Evolutionary conservation across 2,797 vertebrate genomes (phyloP).

Genomic region (Taeniopygia guttata): DNA sequence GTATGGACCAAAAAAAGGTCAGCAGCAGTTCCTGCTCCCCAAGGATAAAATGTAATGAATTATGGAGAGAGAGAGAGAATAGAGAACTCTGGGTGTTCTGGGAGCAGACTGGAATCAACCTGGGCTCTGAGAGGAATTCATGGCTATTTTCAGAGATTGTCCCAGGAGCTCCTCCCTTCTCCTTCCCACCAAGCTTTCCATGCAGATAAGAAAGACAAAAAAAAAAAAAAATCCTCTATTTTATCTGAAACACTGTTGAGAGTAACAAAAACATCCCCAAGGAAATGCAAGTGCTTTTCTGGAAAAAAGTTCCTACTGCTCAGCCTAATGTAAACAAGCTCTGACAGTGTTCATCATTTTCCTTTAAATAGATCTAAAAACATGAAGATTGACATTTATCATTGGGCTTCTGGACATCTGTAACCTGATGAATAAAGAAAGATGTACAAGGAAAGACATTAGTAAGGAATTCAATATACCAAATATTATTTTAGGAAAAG

Average conservation of each 20-base stretch:
- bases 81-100: background rate
- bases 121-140: background rate
- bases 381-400: background rate
- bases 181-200: background rate
- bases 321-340: background rate
- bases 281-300: background rate
- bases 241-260: background rate
- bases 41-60: background rate
- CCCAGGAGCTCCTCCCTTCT: background rate
- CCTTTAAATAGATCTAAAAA: constrained; percentile 19
- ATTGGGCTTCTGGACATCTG: background rate
- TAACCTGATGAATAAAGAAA: background rate
- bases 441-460: background rate
- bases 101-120: background rate
- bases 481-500: background rate
- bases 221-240: background rate
- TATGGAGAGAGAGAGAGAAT: background rate
- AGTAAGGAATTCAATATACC: background rate
- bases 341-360: background rate
- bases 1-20: background rate
- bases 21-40: background rate
- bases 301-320: background rate
- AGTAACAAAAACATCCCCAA: background rate
- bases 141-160: background rate
- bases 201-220: background rate